Evolutionary conservation across 2,888 invertebrate species (phyloP), one percentile per base, ranked within the genome.

Genomic region (Stratiomys singularior): DNA sequence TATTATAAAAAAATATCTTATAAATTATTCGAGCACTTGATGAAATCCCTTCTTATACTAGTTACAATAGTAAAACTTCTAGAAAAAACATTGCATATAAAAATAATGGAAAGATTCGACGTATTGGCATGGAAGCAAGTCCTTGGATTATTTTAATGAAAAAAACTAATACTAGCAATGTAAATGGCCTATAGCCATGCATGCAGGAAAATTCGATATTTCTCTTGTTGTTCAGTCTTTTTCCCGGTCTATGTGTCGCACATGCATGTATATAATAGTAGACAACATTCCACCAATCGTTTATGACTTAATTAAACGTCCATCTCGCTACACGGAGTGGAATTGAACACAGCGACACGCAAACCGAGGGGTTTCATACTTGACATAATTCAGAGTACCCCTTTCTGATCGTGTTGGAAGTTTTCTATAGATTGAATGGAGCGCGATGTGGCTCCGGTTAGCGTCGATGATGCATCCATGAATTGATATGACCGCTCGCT

Each of bases 381-480:
- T 21, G 21, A 18, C 58, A 27, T 15, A n/a, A 21, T 15, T 37
- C 23, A 74, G 9, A 74, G 44, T 1, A 13, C 60, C 23, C 18
- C 37, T 30, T 74, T 74, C 74, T 74, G 58, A 15, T 74, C 58
- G 37, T 74, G 74, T 28, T 78, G 79, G 79, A 84, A 86, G 74
- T 86, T 86, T 79, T 86, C 86, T 81, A 86, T 86, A 1, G 86
- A 86, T 77, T 86, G 86, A 80, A 86, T 86, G 3, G 86, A 86
- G 18, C 85, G 84, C 25, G 87, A 87, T n/a, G 87, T 87, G 46
- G 86, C 84, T 21, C 84, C 84, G 13, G 87, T 85, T 1, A 86
- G 86, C 3, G 86, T 87, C 4, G 87, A 87, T 0, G 86, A 86
- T 1, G 84, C 85, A 79, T 86, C 86, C 87, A 87, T 86, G 71